Percentiles rank a stretch among this genome's conserved stretches.
These are phyloP conservation scores for Nudaria mundana DNA, from an alignment of 2,888 invertebrate genomes.

Conservation along the genomic window DNA sequence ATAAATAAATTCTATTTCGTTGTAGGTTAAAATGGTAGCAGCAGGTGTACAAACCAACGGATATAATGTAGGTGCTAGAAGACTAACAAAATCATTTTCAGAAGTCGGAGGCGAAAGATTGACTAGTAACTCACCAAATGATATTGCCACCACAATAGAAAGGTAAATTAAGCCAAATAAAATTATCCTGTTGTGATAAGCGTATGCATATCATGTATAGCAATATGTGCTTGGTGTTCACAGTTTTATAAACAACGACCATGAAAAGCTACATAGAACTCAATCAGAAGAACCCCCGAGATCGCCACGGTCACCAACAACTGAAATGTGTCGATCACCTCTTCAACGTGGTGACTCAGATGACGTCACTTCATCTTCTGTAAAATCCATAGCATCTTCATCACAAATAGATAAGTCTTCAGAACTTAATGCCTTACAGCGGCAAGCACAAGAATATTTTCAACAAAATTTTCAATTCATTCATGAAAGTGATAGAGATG, in stretches of 20 bases:
- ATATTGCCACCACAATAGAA: conserved; percentile 57
- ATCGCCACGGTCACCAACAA: conserved; percentile 84
- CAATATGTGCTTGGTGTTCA: neutral
- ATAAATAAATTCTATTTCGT: neutral
- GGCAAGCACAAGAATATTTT: conserved; percentile 75
- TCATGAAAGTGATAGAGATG: conserved; percentile 77
- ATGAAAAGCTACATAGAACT: conserved; percentile 90
- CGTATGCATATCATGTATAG: too few relatives aligned
- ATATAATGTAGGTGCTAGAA: conserved; percentile 80
- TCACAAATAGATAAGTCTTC: conserved; percentile 71
- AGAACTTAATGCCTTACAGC: conserved; percentile 64
- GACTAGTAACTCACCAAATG: conserved; percentile 55
- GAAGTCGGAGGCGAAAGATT: conserved; percentile 82
- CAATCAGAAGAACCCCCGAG: conserved; percentile 92
- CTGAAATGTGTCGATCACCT: conserved; percentile 71
- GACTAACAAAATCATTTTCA: conserved; percentile 91
- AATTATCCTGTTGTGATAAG: too few relatives aligned
- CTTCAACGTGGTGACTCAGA: conserved; percentile 68
- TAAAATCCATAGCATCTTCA: conserved; percentile 67
- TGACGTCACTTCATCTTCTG: conserved; percentile 66
- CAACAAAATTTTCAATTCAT: conserved; percentile 79
- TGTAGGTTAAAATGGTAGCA: conserved; percentile 91
- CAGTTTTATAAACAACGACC: conserved; percentile 78
- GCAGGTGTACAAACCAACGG: conserved; percentile 96
- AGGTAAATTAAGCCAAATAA: conserved; percentile 40